phyloP scores from a whole-genome alignment of 2,888 invertebrate species.

The Ectropis crepuscularia region DNA sequence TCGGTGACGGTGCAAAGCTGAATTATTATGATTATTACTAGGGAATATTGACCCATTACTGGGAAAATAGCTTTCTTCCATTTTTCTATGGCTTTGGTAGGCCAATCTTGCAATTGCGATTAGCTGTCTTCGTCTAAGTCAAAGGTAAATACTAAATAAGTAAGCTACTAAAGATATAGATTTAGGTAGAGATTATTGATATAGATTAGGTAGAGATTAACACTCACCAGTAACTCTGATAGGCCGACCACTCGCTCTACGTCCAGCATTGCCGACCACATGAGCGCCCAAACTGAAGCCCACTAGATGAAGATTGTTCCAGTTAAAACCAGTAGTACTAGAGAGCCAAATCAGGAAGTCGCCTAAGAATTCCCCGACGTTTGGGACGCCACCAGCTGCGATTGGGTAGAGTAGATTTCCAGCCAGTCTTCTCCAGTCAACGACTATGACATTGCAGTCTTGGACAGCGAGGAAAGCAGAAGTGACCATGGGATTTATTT shows the following conservation, averaged over 20 bases:
- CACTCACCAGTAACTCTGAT: conserved; percentile 64
- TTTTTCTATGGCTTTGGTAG: too few species aligned
- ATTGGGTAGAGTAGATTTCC: conserved; percentile 47
- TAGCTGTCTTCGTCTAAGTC: too few species aligned
- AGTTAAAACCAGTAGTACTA: conserved; percentile 62
- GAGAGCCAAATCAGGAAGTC: conserved; percentile 66
- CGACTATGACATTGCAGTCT: conserved; percentile 65
- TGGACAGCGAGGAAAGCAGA: conserved; percentile 60
- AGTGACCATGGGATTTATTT: conserved; percentile 56
- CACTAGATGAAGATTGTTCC: conserved; percentile 68
- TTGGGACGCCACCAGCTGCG: conserved; percentile 58
- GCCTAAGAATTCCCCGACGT: conserved; percentile 62
- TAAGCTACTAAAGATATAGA: too few species aligned
- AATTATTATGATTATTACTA: too few species aligned
- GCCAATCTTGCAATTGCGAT: too few species aligned
- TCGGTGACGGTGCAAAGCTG: too few species aligned
- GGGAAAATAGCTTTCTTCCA: too few species aligned
- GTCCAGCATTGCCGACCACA: conserved; percentile 67
- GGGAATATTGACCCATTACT: too few species aligned
- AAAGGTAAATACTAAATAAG: too few species aligned
- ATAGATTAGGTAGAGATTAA: too few species aligned
- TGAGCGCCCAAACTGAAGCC: conserved; percentile 77
- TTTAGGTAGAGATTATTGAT: too few species aligned
- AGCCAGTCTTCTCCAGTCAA: conserved; percentile 65
- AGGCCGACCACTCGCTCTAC: conserved; percentile 52